Base-by-base conservation (phyloP, 2,797 vertebrate genomes). In the Tenualosa ilisha region DNA sequence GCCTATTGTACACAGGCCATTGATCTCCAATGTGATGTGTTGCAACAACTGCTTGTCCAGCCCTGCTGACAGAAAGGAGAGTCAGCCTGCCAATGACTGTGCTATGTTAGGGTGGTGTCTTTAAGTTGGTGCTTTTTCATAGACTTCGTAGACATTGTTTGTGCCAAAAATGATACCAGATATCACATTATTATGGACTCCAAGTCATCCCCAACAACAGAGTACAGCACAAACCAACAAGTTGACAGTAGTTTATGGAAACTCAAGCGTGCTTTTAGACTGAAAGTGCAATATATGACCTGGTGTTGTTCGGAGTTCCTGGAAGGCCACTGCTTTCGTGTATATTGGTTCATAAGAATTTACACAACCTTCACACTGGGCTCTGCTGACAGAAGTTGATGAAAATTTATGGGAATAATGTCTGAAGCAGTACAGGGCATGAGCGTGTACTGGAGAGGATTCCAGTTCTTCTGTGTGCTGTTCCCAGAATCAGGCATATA, bases 1-100 rank as follows among this genome's bases (percentile, higher is more conserved):
- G 37, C 79, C 54, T 56, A 37, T n/a, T 81, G 85, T 81, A 15
- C 68, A 86, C 54, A 22, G n/a, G 20, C 61, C 81, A 86, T 86
- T 84, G 88, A 87, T 88, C 85, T 88, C 81, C 86, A 31, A 31
- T 87, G 17, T 85, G 12, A 65, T 17, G 83, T 54, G 72, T 86
- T 61, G 86, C 88, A 51, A 7, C 49, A 24, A 81, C 87, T 88
- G 82, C 75, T 68, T 81, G 37, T 85, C 72, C 37, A 20, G 17
- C 17, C 37, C 72, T 1, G 37, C 72, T 79, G 37, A 46, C 43
- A 79, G 65, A 72, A 37, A 3, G 4, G 3, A 11, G 12, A 72
- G 65, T 37, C 65, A 72, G 13, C 65, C 65, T 1, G 37, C 31
- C 31, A 72, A 40, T 72, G 65, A 17, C 26, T 40, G 31, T 40